Evolutionary conservation across 2,113 vertebrate genomes (phyloP).

Genomic region (Microtus montanus): DNA sequence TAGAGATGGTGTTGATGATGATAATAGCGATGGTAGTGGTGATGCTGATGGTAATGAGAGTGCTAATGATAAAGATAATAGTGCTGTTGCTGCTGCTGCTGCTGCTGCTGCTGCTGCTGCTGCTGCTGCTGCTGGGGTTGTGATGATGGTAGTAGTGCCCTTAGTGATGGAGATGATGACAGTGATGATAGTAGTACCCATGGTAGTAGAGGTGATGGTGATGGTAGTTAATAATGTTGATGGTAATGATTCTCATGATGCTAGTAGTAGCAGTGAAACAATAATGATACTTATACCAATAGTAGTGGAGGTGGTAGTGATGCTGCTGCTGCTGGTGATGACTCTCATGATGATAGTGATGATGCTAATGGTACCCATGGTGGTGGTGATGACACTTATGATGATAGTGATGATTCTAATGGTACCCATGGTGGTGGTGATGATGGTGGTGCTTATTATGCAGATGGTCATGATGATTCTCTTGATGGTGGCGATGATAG

Average conservation of each 20-base stretch:
- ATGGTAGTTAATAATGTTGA: neutral
- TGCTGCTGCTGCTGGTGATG: neutral
- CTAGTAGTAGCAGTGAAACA: fast-evolving
- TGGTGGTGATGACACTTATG: neutral
- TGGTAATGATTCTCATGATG: too few relatives aligned
- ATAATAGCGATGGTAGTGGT: neutral
- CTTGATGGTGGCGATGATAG: neutral
- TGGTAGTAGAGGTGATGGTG: neutral
- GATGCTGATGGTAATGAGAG: neutral
- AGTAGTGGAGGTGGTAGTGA: fast-evolving
- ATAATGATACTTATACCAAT: neutral
- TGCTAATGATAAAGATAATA: neutral
- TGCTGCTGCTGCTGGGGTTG: neutral
- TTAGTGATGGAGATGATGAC: fast-evolving
- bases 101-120: neutral
- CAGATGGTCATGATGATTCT: fast-evolving
- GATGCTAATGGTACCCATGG: neutral
- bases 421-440: neutral
- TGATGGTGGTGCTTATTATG: fast-evolving
- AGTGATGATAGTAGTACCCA: neutral
- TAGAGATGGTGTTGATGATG: fast-evolving
- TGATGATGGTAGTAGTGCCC: fast-evolving
- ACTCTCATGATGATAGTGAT: fast-evolving
- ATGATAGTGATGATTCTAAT: fast-evolving
- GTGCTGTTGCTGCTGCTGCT: fast-evolving